Conservation (phyloP, 2,888 invertebrate species). For the Timema podura region DNA sequence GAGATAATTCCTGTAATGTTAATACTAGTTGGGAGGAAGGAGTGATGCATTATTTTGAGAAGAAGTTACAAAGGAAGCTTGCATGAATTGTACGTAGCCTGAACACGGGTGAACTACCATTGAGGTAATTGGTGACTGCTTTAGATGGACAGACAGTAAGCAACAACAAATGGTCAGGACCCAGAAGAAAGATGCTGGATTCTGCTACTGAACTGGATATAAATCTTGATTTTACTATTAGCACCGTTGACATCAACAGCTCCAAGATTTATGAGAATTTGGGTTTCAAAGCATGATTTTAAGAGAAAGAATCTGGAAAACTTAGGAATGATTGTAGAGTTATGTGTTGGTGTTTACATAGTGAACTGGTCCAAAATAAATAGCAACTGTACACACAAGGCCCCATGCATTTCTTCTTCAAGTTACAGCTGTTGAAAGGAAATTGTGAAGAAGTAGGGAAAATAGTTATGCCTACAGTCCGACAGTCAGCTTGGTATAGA, state of each 20-base stretch:
- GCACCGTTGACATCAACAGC: neutral
- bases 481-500: neutral
- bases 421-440: too few relatives aligned
- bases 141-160: neutral
- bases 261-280: neutral
- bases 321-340: too few relatives aligned
- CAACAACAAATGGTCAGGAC: neutral
- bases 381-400: too few relatives aligned
- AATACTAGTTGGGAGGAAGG: neutral
- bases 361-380: too few relatives aligned
- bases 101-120: neutral
- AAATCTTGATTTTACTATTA: neutral
- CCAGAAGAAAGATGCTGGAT: neutral
- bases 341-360: too few relatives aligned
- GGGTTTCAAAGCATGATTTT: neutral
- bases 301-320: too few relatives aligned
- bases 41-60: neutral
- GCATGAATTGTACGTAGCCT: neutral
- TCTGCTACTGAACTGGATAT: neutral
- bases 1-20: too few relatives aligned
- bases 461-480: too few relatives aligned
- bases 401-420: too few relatives aligned
- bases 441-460: too few relatives aligned
- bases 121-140: neutral
- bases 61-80: neutral